These are phyloP conservation scores for Dicyrtomina minuta DNA, from an alignment of 2,888 invertebrate genomes.

Conservation along the genomic window DNA sequence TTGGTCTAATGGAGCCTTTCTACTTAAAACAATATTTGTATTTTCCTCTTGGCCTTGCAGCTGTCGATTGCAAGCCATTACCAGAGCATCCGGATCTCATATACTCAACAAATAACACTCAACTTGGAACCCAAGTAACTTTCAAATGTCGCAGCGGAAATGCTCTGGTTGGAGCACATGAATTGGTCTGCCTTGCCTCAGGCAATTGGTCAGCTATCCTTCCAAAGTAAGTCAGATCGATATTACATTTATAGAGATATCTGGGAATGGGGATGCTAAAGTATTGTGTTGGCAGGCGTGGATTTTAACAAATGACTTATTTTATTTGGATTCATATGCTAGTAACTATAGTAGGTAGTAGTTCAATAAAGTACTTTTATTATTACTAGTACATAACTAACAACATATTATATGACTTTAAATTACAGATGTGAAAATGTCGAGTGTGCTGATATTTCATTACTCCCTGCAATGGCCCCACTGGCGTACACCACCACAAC, in stretches of 20 bases:
- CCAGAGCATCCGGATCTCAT: slow-evolving; percentile 73
- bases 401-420: neutral
- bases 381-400: neutral
- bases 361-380: neutral
- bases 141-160: slow-evolving; percentile 80
- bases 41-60: slow-evolving; percentile 56
- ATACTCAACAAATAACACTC: slow-evolving; percentile 67
- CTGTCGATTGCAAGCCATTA: slow-evolving; percentile 76
- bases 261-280: too few relatives aligned
- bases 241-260: too few relatives aligned
- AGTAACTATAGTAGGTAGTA: neutral
- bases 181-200: slow-evolving; percentile 74
- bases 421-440: slow-evolving; percentile 36
- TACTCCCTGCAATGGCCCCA: slow-evolving; percentile 48
- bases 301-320: too few relatives aligned
- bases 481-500: slow-evolving; percentile 29
- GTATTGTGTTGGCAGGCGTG: too few relatives aligned
- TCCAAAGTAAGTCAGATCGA: slow-evolving; percentile 74
- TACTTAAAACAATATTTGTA: neutral
- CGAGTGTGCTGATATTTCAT: slow-evolving; percentile 48
- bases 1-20: neutral
- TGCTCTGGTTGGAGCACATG: slow-evolving; percentile 73
- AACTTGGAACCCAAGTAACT: slow-evolving; percentile 71
- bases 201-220: slow-evolving; percentile 73
- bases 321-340: too few relatives aligned